Evolutionary conservation across 2,113 vertebrate genomes (phyloP).

Genomic region (Megatriorchis doriae): DNA sequence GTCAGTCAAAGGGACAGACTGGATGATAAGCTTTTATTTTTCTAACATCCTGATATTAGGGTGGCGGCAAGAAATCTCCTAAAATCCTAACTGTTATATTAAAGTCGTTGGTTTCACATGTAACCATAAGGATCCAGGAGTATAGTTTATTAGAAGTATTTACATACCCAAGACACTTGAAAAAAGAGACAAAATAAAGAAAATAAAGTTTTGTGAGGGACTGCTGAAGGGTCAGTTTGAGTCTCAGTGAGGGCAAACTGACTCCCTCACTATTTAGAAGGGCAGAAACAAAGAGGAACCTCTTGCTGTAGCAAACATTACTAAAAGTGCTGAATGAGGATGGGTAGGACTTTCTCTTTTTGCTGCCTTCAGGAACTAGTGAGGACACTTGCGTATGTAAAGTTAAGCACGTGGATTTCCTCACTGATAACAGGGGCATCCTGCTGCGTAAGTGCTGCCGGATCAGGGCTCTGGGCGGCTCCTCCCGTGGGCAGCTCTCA

Average conservation of each 20-base stretch:
- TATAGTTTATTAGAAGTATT: background rate
- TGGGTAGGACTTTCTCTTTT: slow-evolving; percentile 44
- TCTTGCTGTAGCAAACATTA: background rate
- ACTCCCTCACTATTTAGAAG: background rate
- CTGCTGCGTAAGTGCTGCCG: slow-evolving; percentile 48
- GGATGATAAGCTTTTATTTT: background rate
- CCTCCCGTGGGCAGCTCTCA: background rate
- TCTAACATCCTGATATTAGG: background rate
- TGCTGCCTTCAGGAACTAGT: slow-evolving; percentile 34
- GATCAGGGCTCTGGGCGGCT: slow-evolving; percentile 9
- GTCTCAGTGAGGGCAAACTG: background rate
- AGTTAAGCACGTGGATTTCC: slow-evolving; percentile 51
- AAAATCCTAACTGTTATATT: background rate
- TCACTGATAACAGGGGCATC: slow-evolving; percentile 61
- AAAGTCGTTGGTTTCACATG: background rate
- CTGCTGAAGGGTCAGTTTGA: background rate
- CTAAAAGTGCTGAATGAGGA: background rate
- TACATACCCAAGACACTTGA: background rate
- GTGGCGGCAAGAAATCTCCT: background rate
- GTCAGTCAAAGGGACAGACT: background rate
- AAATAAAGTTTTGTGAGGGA: background rate
- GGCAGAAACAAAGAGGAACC: background rate
- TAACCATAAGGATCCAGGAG: background rate
- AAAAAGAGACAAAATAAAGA: background rate
- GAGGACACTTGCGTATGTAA: slow-evolving; percentile 22